Evolutionary conservation across 2,888 invertebrate genomes (phyloP), one percentile per base, ranked within the genome.

Genomic region (Nomada ferruginata): DNA sequence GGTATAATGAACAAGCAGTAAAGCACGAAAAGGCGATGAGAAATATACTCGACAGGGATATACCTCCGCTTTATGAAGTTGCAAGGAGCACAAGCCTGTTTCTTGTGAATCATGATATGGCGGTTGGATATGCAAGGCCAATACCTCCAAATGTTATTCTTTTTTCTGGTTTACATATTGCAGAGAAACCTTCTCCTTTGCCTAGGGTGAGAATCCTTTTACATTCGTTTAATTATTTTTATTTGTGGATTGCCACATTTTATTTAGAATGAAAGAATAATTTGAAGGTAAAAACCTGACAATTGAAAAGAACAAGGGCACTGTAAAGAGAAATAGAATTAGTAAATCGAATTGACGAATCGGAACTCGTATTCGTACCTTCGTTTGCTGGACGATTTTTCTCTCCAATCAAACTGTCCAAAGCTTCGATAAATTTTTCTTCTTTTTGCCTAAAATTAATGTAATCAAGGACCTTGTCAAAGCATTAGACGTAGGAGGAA

Each of bases 71-170:
- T 15, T 11, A 52, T 0, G 82, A 86, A 0, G 36, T 89, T 7
- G 68, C 65, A 2, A 84, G 73, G 52, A 87, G 87, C 18, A 76
- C 79, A 9, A 88, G 84, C 59, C 15, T 89, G 10, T 23, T 85
- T 9, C 26, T 89, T 29, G 23, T 82, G 10, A 85, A 85, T 77
- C 76, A 81, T 50, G 74, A 87, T 11, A 70, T 61, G 9, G 36
- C 76, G 20, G 15, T 84, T 1, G 55, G 75, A 7, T 53, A 68
- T 15, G 74, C 78, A 7, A 85, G 69, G 82, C 85, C 85, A 3
- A 29, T 70, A 0, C 63, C 76, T 2, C 69, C 84, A 2, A 88
- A 87, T 23, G 36, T 85, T 23, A 20, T 90, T 47, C 20, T 42
- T 9, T 70, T 85, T 29, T 79, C 55, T 59, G 82, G 84, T 70